Evolutionary conservation across 2,888 invertebrate species (phyloP), one percentile per base, ranked within the genome.

Genomic region (Rugalucina vietnamica): DNA sequence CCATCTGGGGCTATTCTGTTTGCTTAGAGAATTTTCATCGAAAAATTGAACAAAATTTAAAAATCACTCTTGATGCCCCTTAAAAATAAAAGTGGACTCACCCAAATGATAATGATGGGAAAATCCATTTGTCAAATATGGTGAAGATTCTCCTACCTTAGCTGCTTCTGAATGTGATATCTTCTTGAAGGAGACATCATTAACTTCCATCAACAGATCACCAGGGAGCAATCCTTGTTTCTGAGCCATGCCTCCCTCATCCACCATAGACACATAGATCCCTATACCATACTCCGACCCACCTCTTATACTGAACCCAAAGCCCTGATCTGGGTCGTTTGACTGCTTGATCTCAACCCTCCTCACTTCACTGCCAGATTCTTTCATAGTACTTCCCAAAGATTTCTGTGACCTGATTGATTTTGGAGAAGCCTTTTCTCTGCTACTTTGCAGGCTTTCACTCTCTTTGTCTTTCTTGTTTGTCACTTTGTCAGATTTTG

Each of bases 301-400:
- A 49, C 98, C 98, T 85, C 98, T 96, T 91, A 99, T 99, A 97
- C 98, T 98, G 93, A 99, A 96, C n/a, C 99, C 99, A 91, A 98
- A 96, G 84, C 98, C 92, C 34, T 87, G 86, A 1, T 85, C 85
- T 14, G 79, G 80, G n/a, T 80, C 81, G 29, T 70, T 49, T 10
- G 89, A 78, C 29, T 76, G 85, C 10, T 81, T 74, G 12, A 91
- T 83, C 32, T 81, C 71, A 32, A 91, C 71, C 24, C 71, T 49
- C n/a, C 76, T 72, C 49, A 88, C 76, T n/a, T 87, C 86, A 37
- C 71, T 80, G 0, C 77, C 81, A 29, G 75, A 74, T 54, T 57
- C 76, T 74, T 81, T 84, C 24, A 77, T 72, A 3, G 77, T 77
- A 49, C 80, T 77, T 43, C 77, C 81, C 69, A 74, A 36, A 27